These are phyloP conservation scores for Pocillopora meandrina DNA, from an alignment of 92 coral and sea anemone species.

Conservation along the genomic window DNA sequence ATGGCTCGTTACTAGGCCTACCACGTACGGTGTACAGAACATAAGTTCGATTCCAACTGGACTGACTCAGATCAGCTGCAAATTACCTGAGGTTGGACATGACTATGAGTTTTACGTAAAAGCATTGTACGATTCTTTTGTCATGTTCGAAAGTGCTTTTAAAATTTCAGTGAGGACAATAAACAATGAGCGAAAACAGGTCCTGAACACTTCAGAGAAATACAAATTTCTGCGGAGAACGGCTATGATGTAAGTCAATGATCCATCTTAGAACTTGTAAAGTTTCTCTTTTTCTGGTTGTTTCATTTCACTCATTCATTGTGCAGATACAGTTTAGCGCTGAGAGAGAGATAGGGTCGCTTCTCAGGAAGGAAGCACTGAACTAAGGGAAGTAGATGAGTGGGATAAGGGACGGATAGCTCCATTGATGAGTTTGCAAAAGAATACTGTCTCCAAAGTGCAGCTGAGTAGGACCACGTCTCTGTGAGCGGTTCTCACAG, in stretches of 20 bases:
- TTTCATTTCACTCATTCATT: too few species aligned
- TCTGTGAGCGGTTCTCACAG: too few species aligned
- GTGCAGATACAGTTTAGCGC: too few species aligned
- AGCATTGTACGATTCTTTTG: slow-evolving; percentile 32
- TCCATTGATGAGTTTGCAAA: too few species aligned
- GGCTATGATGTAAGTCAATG: slow-evolving; percentile 17
- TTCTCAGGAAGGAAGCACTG: too few species aligned
- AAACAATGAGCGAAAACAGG: not conserved
- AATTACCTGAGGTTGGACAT: slow-evolving; percentile 20
- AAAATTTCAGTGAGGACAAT: slow-evolving; percentile 2
- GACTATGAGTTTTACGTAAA: slow-evolving; percentile 16
- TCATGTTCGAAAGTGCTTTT: slow-evolving; percentile 27
- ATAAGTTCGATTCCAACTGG: slow-evolving; percentile 49
- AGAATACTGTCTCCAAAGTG: too few species aligned
- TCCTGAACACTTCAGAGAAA: not conserved
- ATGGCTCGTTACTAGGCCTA: slow-evolving; percentile 42
- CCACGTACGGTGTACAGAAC: slow-evolving; percentile 24
- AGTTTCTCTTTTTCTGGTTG: too few species aligned
- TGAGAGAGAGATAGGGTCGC: too few species aligned
- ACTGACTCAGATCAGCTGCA: slow-evolving; percentile 20
- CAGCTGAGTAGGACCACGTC: too few species aligned
- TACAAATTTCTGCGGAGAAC: not conserved
- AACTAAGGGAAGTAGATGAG: too few species aligned
- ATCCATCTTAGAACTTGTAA: too few species aligned
- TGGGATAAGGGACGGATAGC: too few species aligned